Evolutionary conservation across 1,140 invertebrate genomes (phyloP).

Genomic region (Drosophila burlai): DNA sequence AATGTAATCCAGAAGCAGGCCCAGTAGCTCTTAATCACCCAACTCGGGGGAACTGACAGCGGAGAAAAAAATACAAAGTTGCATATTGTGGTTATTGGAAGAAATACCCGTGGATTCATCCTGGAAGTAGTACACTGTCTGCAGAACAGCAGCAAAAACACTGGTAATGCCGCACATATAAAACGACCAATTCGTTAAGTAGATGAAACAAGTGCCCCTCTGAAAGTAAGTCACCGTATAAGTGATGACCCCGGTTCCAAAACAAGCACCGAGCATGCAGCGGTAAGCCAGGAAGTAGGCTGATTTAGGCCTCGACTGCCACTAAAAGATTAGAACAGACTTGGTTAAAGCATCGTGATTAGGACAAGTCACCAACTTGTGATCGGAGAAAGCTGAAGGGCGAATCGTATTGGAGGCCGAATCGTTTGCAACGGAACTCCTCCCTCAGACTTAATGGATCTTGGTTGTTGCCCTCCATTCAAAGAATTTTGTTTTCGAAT

Average conservation of each 20-base stretch:
- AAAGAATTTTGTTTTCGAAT: background rate
- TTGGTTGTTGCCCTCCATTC: background rate
- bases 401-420: slow-evolving; percentile 32
- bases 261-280: slow-evolving; percentile 45
- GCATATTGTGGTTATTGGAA: background rate
- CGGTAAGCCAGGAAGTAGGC: slow-evolving; percentile 50
- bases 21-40: slow-evolving; percentile 49
- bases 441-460: slow-evolving; percentile 17
- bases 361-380: slow-evolving; percentile 33
- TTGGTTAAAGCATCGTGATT: background rate
- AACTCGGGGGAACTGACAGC: background rate
- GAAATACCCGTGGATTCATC: slow-evolving; percentile 26
- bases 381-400: slow-evolving; percentile 49
- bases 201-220: slow-evolving; percentile 46
- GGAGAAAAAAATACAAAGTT: too few relatives aligned
- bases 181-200: slow-evolving; percentile 62
- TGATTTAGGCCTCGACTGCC: slow-evolving; percentile 42
- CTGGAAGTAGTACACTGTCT: slow-evolving; percentile 24
- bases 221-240: slow-evolving; percentile 5
- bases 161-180: slow-evolving; percentile 41
- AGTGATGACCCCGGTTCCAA: slow-evolving; percentile 17
- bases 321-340: slow-evolving; percentile 23
- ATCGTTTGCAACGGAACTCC: slow-evolving; percentile 14
- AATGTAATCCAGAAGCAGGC: slow-evolving; percentile 49
- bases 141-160: slow-evolving; percentile 34